Evolutionary conservation across 2,888 invertebrate species (phyloP), one percentile per base, ranked within the genome.

Genomic region (Osmoderma eremita): DNA sequence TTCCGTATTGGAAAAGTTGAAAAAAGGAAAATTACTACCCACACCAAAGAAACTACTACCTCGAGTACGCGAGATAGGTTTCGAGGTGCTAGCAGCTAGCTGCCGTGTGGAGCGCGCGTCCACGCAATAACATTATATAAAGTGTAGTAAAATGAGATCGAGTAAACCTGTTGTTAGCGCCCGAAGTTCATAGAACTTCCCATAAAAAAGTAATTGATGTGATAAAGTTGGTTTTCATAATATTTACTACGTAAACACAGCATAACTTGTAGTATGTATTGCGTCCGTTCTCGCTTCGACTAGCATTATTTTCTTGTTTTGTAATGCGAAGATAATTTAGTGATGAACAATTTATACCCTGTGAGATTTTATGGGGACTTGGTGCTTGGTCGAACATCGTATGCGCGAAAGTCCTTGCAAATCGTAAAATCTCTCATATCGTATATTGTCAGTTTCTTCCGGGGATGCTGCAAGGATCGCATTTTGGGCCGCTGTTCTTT

Each of bases 11-110:
- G 30, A 61, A 58, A 45, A 10, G 15, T 15, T 30, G n/a, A 22
- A 45, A 61, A 58, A 58, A 13, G 13, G 10, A 30, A 61, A 61
- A 61, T 61, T 45, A 61, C 45, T 61, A 58, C 45, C 42, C 45
- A 30, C 10, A 30, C 4, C 15, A 39, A 51, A 24, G 22, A 1
- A 15, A 24, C 15, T 42, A 58, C 42, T 22, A n/a, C 58, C 30
- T 30, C 12, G 30, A 45, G 42, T 36, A 13, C 24, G 8, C 30
- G 30, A 30, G 30, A 30, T 30, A 10, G 30, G 38, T n/a, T 53
- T 8, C 53, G 10, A 38, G 45, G 45, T 30, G 10, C 10, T 45
- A 45, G 17, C 17, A 13, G 45, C 30, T 13, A 18, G 20, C 48
- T 48, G 48, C 5, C 12, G 12, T 36, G 30, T 18, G 12, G 38